Evolutionary conservation across 2,888 invertebrate genomes (phyloP).

Genomic region (Marasmarcha lunaedactyla): DNA sequence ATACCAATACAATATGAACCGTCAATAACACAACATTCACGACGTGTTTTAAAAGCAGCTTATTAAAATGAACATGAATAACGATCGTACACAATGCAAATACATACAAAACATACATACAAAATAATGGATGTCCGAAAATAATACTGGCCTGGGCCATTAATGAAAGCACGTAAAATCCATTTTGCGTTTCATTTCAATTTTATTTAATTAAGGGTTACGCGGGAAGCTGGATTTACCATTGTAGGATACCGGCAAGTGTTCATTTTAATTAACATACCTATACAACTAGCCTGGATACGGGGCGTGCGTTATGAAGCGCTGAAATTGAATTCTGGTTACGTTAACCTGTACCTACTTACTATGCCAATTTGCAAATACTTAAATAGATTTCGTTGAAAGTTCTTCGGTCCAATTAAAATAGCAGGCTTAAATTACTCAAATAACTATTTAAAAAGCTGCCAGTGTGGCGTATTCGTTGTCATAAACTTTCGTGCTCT

Average conservation of each 20-base stretch:
- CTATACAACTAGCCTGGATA: too few species aligned
- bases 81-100: conserved; percentile 49
- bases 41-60: conserved; percentile 57
- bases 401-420: too few species aligned
- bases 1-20: too few species aligned
- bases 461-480: too few species aligned
- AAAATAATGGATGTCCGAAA: conserved; percentile 59
- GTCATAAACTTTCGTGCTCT: too few species aligned
- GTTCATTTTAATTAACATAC: conserved; percentile 6
- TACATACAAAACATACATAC: conserved; percentile 15
- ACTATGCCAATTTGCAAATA: too few species aligned
- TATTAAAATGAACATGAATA: conserved; percentile 63
- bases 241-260: conserved; percentile 9
- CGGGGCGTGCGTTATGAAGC: too few species aligned
- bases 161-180: conserved; percentile 69
- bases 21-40: neutral
- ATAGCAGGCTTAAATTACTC: too few species aligned
- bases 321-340: too few species aligned
- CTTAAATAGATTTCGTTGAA: too few species aligned
- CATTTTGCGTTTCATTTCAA: conserved; percentile 67
- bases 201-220: conserved; percentile 69
- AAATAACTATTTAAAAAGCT: too few species aligned
- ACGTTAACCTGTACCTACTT: too few species aligned
- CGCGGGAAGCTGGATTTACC: conserved; percentile 24
- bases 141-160: conserved; percentile 59